Evolutionary conservation across 2,113 vertebrate species (phyloP).

Genomic region (Grammomys surdaster): DNA sequence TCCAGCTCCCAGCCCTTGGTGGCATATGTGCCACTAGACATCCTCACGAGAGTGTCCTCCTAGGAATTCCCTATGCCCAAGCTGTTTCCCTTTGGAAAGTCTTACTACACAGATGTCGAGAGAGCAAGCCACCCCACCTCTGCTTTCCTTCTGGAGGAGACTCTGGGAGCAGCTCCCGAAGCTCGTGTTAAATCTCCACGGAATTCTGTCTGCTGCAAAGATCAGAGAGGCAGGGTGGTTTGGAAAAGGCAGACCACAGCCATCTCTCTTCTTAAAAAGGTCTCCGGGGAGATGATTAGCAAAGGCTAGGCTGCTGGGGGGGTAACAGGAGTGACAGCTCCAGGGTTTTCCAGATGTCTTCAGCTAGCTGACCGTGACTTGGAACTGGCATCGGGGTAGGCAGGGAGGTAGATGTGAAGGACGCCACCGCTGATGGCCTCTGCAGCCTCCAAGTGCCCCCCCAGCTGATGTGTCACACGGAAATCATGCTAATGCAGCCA

Average conservation of each 20-base stretch:
- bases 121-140: not conserved
- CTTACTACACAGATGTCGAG: not conserved
- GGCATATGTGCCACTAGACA: rapidly evolving
- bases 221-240: not conserved
- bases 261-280: not conserved
- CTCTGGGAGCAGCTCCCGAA: not conserved
- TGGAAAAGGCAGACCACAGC: not conserved
- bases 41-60: rapidly evolving
- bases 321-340: not conserved
- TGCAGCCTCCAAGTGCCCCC: not conserved
- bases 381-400: not conserved
- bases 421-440: rapidly evolving
- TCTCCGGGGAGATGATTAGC: not conserved
- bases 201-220: not conserved
- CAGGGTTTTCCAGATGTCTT: not conserved
- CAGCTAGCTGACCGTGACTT: not conserved
- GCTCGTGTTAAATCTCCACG: not conserved
- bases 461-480: not conserved
- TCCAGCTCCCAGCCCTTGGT: rapidly evolving
- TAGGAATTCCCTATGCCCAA: not conserved
- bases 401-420: not conserved
- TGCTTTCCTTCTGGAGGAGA: not conserved
- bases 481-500: not conserved
- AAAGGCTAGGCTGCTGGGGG: not conserved
- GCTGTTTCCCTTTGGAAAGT: not conserved